Evolutionary conservation across 1,140 invertebrate species (phyloP), one percentile per base, ranked within the genome.

Genomic region (Diabrotica undecimpunctata): DNA sequence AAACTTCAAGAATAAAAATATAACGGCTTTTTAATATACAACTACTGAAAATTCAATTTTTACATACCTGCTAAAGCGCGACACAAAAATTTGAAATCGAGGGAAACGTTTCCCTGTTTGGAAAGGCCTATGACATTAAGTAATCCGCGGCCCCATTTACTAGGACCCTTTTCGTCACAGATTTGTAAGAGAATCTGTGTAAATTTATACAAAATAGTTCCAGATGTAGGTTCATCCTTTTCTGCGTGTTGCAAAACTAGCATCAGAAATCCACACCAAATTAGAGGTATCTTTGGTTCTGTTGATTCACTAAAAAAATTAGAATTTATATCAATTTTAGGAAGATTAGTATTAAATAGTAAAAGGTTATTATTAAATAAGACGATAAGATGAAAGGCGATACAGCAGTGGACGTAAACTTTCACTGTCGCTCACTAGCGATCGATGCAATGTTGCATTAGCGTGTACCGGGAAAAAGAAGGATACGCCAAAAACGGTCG

Each of bases 41-140:
- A 10, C 1, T 46, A 46, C 11, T 9, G 1, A 46, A 46, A 9
- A 46, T 46, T 2, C 11, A 4, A n/a, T 46, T 10, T 46, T 10
- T 8, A 62, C 36, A 25, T 38, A 62, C 61, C 70, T 12, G 66
- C 70, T 39, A 71, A 59, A 14, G 72, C 72, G 54, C 68, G 64
- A 66, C 70, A 74, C 41, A 74, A 59, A 61, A 74, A 74, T 59
- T 68, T 66, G 61, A 74, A 74, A 66, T 74, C 66, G 50, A 77
- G 11, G 37, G 70, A 75, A 35, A 73, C 60, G 0, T 62, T 51
- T 12, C 66, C 64, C 56, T 71, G 65, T 66, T 74, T 77, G 41
- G 56, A 72, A 14, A 79, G 70, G 11, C 78, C 77, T 11, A 79
- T 79, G 8, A 68, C 78, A 65, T 67, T 77, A 6, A 79, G 64